These are phyloP conservation scores for Erpornis zantholeuca DNA, from an alignment of 2,113 vertebrate species.

Conservation along the genomic window DNA sequence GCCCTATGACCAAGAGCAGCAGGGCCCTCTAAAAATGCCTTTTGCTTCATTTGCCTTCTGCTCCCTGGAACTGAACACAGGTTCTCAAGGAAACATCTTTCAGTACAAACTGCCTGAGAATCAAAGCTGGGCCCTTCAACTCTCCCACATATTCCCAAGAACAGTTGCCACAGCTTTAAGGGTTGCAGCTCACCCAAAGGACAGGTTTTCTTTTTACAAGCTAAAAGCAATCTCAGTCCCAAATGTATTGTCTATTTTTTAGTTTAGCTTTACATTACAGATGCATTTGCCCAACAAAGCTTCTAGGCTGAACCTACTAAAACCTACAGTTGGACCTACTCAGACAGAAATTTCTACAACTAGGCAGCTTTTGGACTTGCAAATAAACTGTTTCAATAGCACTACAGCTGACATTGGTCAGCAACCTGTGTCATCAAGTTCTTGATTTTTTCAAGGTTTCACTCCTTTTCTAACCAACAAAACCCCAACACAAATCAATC, in stretches of 20 bases:
- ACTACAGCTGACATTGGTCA: background rate
- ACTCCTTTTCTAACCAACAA: background rate
- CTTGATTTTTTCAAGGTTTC: background rate
- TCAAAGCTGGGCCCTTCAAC: background rate
- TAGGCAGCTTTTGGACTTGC: background rate
- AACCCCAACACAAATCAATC: background rate
- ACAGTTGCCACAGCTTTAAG: background rate
- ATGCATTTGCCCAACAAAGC: background rate
- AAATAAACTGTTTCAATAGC: background rate
- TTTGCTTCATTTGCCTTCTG: background rate
- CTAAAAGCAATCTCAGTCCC: background rate
- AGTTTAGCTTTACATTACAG: background rate
- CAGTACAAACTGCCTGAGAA: background rate
- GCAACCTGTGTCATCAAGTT: background rate
- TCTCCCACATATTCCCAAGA: background rate
- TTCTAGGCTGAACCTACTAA: background rate
- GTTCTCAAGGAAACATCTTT: rapidly evolving
- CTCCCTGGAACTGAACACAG: background rate
- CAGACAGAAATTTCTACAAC: background rate
- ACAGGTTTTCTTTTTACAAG: background rate
- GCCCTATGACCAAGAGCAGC: background rate
- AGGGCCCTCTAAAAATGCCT: background rate
- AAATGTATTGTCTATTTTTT: background rate
- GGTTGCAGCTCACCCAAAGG: rapidly evolving
- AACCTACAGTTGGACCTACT: background rate